Conservation (phyloP, 2,797 vertebrate genomes). For the Pogonophryne albipinna region DNA sequence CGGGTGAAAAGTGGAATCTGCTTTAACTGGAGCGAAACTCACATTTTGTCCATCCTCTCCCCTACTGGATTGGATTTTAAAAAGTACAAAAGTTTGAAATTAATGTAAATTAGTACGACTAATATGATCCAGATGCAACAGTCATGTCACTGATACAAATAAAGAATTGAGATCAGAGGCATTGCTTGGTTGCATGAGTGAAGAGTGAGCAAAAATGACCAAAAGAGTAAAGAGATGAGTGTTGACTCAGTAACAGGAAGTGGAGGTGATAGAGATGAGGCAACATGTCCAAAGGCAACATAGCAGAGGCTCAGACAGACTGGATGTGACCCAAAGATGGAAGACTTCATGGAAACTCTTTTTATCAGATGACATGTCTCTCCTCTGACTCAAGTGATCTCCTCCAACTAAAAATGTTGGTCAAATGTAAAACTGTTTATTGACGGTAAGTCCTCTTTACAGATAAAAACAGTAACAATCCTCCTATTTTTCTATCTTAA, state of each 20-base stretch:
- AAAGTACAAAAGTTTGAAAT: too few relatives aligned
- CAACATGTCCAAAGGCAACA: neutral
- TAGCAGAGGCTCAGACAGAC: neutral
- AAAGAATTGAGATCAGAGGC: neutral
- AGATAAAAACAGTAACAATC: neutral
- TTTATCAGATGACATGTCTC: neutral
- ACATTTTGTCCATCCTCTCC: neutral
- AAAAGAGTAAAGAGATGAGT: neutral
- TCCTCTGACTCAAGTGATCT: neutral
- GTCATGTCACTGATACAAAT: neutral
- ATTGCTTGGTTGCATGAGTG: neutral
- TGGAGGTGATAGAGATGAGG: neutral
- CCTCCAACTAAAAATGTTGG: neutral
- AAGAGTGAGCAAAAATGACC: neutral
- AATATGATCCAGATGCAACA: too few relatives aligned
- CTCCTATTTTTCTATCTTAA: neutral
- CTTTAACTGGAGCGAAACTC: neutral
- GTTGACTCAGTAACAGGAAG: constrained; percentile 3
- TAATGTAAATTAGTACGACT: too few relatives aligned
- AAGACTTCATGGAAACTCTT: neutral
- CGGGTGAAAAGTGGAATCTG: neutral
- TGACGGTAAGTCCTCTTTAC: neutral
- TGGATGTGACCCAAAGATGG: neutral
- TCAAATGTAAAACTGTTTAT: neutral
- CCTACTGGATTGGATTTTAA: too few relatives aligned